Evolutionary conservation across 2,888 invertebrate species (phyloP), one percentile per base, ranked within the genome.

Genomic region (Drosophila eohydei): DNA sequence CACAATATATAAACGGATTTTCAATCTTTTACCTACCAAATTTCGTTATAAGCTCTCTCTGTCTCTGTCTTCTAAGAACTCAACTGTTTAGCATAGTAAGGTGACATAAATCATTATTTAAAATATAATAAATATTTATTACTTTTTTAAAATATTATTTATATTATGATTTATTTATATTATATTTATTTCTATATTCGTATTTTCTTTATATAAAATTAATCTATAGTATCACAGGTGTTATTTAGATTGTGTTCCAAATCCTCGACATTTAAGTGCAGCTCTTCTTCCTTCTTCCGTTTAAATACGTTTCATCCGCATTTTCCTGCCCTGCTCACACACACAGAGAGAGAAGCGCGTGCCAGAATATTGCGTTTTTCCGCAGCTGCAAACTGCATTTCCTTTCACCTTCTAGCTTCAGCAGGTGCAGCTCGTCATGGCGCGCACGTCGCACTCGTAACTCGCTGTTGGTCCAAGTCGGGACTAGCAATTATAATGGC

Each of bases 401-500:
- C 48, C 48, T 50, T 16, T 64, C 56, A 71, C 61, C 63, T 34
- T 26, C 60, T 21, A n/a, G 30, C 26, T 38, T 51, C 59, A 30
- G 34, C 48, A 21, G 58, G 50, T 57, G 41, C 30, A n/a, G 50
- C 28, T 59, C 48, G 44, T 43, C 48, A n/a, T 44, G 57, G 11
- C 16, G 41, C 21, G 46, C 79, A 75, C 62, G 75, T 71, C 51
- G 62, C 62, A 62, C 44, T 79, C 71, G 71, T 65, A 68, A 71
- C 77, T 83, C 55, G 68, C 76, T 69, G 71, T 78, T 74, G 67
- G 87, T 74, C 51, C 81, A 66, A 71, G 74, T 63, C 61, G 58
- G 63, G 72, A 63, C 71, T 64, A 26, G 76, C 80, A 88, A 78
- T 88, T 83, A 88, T 80, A 85, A 80, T 78, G 80, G 82, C 82